Evolutionary conservation across 2,797 vertebrate genomes (phyloP).

Genomic region (Acipenser oxyrinchus): DNA sequence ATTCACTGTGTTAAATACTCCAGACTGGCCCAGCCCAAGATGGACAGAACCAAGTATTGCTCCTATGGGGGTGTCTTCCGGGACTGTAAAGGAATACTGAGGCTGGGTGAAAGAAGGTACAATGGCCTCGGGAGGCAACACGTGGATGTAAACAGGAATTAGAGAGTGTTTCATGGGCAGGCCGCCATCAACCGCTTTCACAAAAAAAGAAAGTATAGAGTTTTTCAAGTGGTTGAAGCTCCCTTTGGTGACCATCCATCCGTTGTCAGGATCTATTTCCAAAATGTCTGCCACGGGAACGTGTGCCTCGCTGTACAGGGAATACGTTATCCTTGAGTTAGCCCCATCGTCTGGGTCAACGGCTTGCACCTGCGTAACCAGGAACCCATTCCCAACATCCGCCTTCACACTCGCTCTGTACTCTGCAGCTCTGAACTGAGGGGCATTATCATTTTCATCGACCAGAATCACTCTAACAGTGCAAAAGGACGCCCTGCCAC

Average conservation of each 20-base stretch:
- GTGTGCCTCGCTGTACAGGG: conserved; percentile 86
- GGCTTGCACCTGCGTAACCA: conserved; percentile 89
- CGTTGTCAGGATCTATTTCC: conserved; percentile 95
- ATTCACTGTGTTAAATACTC: conserved; percentile 66
- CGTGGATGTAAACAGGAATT: conserved; percentile 88
- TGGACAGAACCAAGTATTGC: conserved; percentile 72
- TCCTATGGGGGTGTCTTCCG: conserved; percentile 81
- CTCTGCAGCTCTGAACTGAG: conserved; percentile 72
- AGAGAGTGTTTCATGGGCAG: conserved; percentile 81
- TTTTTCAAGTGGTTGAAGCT: conserved; percentile 80
- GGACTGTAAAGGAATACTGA: conserved; percentile 75
- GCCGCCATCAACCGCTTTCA: conserved; percentile 89
- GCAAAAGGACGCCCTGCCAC: conserved; percentile 79
- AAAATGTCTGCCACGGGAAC: conserved; percentile 80
- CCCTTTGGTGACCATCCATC: conserved; percentile 95
- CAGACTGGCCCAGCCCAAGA: conserved; percentile 40
- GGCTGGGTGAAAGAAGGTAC: conserved; percentile 81
- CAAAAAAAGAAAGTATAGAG: conserved; percentile 88
- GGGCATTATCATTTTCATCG: conserved; percentile 90
- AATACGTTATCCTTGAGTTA: conserved; percentile 86
- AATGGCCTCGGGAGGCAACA: conserved; percentile 74
- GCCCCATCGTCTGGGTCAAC: conserved; percentile 78
- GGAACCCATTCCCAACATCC: conserved; percentile 75
- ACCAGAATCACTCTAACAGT: conserved; percentile 73
- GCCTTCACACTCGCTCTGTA: conserved; percentile 86